These are phyloP conservation scores for Amyelois transitella DNA, from an alignment of 1,140 invertebrate genomes.

Conservation along the genomic window DNA sequence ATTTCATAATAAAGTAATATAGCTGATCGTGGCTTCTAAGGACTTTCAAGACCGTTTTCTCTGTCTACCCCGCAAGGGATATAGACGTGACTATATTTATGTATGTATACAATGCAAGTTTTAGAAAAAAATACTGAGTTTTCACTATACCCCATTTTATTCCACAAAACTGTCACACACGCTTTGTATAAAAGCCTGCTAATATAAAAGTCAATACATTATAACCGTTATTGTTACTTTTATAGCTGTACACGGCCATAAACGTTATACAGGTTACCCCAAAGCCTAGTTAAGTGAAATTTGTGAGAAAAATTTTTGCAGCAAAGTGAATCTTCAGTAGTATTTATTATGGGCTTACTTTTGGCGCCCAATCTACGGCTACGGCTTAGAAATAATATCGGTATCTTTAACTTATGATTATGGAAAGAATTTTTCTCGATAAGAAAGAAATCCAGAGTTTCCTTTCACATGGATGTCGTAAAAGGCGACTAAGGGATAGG, in stretches of 20 bases:
- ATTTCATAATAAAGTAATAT: too few species aligned
- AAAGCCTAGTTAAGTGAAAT: slow-evolving; percentile 21
- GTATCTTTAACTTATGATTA: background rate
- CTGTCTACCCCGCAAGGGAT: too few species aligned
- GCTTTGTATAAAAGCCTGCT: too few species aligned
- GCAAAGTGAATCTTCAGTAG: slow-evolving; percentile 3
- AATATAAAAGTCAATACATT: background rate
- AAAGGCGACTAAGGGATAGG: background rate
- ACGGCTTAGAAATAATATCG: background rate
- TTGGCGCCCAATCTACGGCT: background rate
- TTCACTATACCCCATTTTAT: too few species aligned
- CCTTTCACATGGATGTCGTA: too few species aligned
- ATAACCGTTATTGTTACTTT: slow-evolving; percentile 15
- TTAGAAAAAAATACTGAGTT: too few species aligned
- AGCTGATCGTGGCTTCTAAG: too few species aligned
- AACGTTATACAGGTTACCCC: slow-evolving; percentile 20
- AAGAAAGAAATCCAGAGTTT: too few species aligned
- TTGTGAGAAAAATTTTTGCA: slow-evolving; percentile 14
- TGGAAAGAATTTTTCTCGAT: background rate
- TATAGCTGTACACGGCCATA: slow-evolving; percentile 18
- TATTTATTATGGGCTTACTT: slow-evolving; percentile 1
- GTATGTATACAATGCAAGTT: too few species aligned
- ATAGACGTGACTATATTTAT: too few species aligned
- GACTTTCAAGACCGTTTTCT: too few species aligned
- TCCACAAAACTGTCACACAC: too few species aligned